phyloP scores from a whole-genome alignment of 2,113 vertebrate genomes.

The Drymodes brunneopygia region DNA sequence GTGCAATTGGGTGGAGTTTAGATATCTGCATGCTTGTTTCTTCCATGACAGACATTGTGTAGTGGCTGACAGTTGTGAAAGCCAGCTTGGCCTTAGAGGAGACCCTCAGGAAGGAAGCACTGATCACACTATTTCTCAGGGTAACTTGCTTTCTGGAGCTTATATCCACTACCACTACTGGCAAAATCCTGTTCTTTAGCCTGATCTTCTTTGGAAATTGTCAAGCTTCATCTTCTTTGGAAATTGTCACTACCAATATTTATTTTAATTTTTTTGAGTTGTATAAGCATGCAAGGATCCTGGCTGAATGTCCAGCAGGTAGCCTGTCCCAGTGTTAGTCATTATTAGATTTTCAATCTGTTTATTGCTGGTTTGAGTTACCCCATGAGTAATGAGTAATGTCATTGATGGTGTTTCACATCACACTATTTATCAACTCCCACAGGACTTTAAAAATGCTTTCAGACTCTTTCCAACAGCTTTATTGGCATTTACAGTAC shows the following conservation, averaged over 20 bases:
- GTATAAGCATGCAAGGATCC: neutral
- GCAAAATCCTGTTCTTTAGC: neutral
- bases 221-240: neutral
- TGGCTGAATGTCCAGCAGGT: neutral
- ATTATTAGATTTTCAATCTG: neutral
- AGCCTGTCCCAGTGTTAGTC: neutral
- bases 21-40: neutral
- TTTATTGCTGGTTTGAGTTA: neutral
- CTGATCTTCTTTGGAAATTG: neutral
- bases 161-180: neutral
- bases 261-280: neutral
- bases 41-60: neutral
- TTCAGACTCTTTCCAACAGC: neutral
- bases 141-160: neutral
- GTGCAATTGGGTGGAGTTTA: neutral
- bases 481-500: neutral
- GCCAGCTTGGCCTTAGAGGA: neutral
- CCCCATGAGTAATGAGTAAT: neutral
- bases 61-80: neutral
- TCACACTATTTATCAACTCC: neutral
- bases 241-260: neutral
- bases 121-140: neutral
- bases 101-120: neutral
- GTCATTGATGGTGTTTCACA: neutral
- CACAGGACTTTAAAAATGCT: neutral